Evolutionary conservation across 2,797 vertebrate species (phyloP).

Genomic region (Coregonus ussuriensis): DNA sequence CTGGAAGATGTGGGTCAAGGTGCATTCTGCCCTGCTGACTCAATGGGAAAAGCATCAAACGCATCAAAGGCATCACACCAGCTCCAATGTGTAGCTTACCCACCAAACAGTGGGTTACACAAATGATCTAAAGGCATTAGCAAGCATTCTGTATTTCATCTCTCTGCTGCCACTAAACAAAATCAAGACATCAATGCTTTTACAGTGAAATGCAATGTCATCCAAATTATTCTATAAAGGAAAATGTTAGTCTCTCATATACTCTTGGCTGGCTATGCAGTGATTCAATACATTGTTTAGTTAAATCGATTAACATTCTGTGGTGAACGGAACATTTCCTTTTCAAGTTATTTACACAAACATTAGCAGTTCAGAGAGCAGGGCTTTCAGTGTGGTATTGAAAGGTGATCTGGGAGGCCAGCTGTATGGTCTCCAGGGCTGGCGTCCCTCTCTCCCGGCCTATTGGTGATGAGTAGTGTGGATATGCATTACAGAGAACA

Average conservation of each 20-base stretch:
- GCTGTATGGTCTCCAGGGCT: constrained; percentile 51
- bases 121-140: not conserved
- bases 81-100: not conserved
- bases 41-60: constrained; percentile 36
- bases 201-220: not conserved
- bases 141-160: not conserved
- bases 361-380: constrained; percentile 31
- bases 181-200: not conserved
- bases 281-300: constrained; percentile 37
- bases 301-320: constrained; percentile 44
- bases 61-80: not conserved
- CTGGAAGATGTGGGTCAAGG: constrained; percentile 42
- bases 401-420: constrained; percentile 56
- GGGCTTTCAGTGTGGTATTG: constrained; percentile 23
- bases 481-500: not conserved
- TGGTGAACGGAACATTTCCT: constrained; percentile 54
- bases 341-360: constrained; percentile 37
- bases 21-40: constrained; percentile 49
- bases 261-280: constrained; percentile 30
- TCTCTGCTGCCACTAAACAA: not conserved
- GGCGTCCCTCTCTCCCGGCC: constrained; percentile 20
- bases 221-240: not conserved
- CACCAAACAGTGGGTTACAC: too few species aligned
- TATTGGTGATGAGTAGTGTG: constrained; percentile 32
- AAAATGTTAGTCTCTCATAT: constrained; percentile 17